phyloP scores from a whole-genome alignment of 2,797 vertebrate genomes.

The Chrosomus eos region DNA sequence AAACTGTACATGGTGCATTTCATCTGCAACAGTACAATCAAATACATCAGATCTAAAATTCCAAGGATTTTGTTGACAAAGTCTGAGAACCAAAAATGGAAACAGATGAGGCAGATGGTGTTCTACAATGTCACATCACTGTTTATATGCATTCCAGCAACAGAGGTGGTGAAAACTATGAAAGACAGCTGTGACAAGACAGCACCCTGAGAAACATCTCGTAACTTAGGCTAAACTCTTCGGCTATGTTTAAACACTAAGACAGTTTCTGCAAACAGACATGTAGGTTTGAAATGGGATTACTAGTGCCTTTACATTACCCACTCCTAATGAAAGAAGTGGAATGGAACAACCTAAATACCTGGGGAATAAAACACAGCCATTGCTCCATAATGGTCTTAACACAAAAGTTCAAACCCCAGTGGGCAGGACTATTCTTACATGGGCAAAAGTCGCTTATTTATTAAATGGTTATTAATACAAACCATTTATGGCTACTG shows the following conservation, averaged over 20 bases:
- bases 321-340: slow-evolving; percentile 18
- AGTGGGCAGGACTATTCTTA: background rate
- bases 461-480: background rate
- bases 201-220: slow-evolving; percentile 14
- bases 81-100: slow-evolving; percentile 16
- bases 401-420: background rate
- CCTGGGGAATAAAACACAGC: slow-evolving; percentile 3
- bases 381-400: background rate
- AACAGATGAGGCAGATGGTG: slow-evolving; percentile 35
- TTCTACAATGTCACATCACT: slow-evolving; percentile 27
- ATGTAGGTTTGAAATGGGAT: background rate
- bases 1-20: slow-evolving; percentile 8
- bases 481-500: background rate
- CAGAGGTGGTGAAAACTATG: background rate
- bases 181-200: slow-evolving; percentile 29
- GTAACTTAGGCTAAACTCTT: slow-evolving; percentile 11
- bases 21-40: background rate
- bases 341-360: slow-evolving; percentile 13
- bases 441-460: background rate
- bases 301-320: background rate
- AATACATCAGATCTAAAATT: slow-evolving; percentile 27
- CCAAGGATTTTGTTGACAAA: slow-evolving; percentile 25
- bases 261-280: background rate
- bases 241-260: slow-evolving; percentile 1
- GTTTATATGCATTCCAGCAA: slow-evolving; percentile 26